A percentile compares a stretch with the other conserved stretches of the same genome.
These are phyloP conservation scores for Trigoniulus corallinus DNA, from an alignment of 1,140 invertebrate genomes.

Conservation along the genomic window DNA sequence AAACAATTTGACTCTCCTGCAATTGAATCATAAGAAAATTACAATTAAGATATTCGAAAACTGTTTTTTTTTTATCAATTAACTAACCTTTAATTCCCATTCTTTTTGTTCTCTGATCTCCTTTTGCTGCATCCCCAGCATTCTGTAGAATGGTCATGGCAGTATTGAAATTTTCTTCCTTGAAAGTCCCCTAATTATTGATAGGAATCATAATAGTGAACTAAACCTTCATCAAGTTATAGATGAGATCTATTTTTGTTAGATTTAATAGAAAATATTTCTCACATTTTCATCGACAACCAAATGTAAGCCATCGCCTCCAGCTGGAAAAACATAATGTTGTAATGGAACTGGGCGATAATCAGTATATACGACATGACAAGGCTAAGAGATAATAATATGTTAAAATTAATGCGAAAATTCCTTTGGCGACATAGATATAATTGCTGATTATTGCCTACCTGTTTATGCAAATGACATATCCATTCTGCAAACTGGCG, in stretches of 20 bases:
- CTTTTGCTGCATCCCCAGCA: slow-evolving; percentile 52
- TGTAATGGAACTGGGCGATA: slow-evolving; percentile 92
- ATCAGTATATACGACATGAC: slow-evolving; percentile 98
- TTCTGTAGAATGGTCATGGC: slow-evolving; percentile 78
- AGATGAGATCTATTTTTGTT: background rate
- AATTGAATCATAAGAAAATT: slow-evolving; percentile 16
- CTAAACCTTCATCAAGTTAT: no score
- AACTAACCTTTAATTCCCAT: slow-evolving; percentile 41
- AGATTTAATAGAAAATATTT: slow-evolving; percentile 4
- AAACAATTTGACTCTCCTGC: slow-evolving; percentile 63
- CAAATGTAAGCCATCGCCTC: slow-evolving; percentile 85
- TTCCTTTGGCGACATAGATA: background rate
- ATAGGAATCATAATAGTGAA: slow-evolving; percentile 1
- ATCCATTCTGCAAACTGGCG: slow-evolving; percentile 98
- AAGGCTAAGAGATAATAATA: slow-evolving; percentile 49
- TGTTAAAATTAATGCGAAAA: slow-evolving; percentile 7
- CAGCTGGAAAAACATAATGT: slow-evolving; percentile 93
- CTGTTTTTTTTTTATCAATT: slow-evolving; percentile 39
- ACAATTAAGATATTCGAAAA: slow-evolving; percentile 19
- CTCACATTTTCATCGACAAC: slow-evolving; percentile 80
- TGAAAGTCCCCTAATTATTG: slow-evolving; percentile 57
- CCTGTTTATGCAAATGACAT: slow-evolving; percentile 73
- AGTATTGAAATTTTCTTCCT: slow-evolving; percentile 92
- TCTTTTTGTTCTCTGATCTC: slow-evolving; percentile 39
- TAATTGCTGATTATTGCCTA: slow-evolving; percentile 1